phyloP scores from a whole-genome alignment of 2,113 vertebrate genomes.

The Hippolais icterina region DNA sequence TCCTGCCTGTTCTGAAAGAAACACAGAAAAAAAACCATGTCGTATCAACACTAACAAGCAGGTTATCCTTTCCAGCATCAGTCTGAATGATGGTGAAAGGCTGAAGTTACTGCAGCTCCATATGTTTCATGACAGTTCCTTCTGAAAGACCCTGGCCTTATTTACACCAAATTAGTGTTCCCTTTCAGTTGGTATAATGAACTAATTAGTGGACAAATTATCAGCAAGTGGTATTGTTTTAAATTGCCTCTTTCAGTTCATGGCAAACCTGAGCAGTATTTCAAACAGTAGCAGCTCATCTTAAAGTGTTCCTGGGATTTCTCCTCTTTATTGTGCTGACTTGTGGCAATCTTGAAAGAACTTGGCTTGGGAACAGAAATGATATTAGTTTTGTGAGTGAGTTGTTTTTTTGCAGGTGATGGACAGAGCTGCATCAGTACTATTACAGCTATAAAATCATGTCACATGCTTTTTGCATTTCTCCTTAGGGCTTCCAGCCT shows the following conservation, averaged over 20 bases:
- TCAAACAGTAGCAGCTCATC: background rate
- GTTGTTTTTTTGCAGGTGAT: background rate
- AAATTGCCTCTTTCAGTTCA: background rate
- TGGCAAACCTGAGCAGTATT: background rate
- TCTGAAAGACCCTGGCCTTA: background rate
- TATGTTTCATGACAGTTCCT: background rate
- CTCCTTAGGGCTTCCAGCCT: background rate
- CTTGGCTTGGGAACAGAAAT: background rate
- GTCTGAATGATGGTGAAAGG: background rate
- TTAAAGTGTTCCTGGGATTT: background rate
- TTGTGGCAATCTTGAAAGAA: background rate
- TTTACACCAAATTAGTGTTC: background rate
- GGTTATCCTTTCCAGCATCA: background rate
- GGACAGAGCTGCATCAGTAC: background rate
- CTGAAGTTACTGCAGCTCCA: background rate
- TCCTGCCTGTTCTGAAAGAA: background rate
- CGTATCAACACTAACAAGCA: background rate
- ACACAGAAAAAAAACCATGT: background rate
- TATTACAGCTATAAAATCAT: background rate
- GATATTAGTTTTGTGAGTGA: background rate
- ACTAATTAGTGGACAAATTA: background rate
- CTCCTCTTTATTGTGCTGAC: conserved; percentile 13
- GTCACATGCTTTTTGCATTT: background rate
- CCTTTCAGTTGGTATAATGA: background rate
- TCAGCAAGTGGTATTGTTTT: background rate